Base-by-base conservation (phyloP, 2,888 invertebrate species). In the Pomacea canaliculata region DNA sequence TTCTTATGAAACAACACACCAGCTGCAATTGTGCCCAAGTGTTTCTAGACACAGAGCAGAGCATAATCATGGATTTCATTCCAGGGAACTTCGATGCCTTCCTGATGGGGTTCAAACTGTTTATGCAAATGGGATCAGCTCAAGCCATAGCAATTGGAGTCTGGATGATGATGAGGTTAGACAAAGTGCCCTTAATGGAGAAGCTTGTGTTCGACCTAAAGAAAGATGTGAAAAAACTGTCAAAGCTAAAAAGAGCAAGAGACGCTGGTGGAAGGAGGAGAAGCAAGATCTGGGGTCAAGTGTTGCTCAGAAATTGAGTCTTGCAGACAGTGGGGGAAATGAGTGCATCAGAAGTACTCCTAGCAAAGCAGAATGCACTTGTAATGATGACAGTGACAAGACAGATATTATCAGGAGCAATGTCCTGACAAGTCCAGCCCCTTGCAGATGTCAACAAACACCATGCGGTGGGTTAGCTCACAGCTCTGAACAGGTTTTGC, bases 211-310 rank as follows among this genome's bases (percentile, higher is more conserved):
- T 27, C 27, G n/a, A 23, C n/a, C 23, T 8, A n/a, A 63, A 27
- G 63, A 63, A 23, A 63, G 10, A 63, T 19, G 66, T 37, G 56
- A 66, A 23, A 66, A 46, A 59, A 66, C 56, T 46, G 37, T 66
- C 16, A 73, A 49, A 51, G 59, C 73, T 10, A 73, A 73, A 59
- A 66, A 73, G 27, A 46, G 66, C 9, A 73, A 65, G 37, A 73
- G 48, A 27, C 66, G 73, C 23, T 46, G n/a, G 12, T 67, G 73
- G 27, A 56, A 46, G 67, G 73, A 73, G 8, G 59, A 72, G 13
- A 46, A 67, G 10, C 67, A 67, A 46, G n/a, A 23, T 27, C 66
- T 37, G n/a, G 66, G 27, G 2, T 10, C 65, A 65, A 9, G n/a
- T n/a, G 48, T n/a, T 66, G 51, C 66, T 37, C 18, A 12, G 37